Evolutionary conservation across 2,113 vertebrate species (phyloP).

Genomic region (Tenebrosternarchus preto): DNA sequence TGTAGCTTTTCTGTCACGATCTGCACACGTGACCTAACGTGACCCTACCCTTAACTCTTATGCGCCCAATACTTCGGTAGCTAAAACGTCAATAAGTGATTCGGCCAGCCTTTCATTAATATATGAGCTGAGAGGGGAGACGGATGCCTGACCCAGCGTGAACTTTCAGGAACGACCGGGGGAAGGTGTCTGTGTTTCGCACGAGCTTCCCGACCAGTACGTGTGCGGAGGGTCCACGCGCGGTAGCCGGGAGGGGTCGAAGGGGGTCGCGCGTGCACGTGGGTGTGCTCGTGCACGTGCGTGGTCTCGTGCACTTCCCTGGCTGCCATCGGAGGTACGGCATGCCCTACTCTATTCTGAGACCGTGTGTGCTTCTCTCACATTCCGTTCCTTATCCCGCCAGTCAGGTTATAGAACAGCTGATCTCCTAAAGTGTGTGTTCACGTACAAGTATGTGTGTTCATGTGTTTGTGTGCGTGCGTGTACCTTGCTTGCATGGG

Average conservation of each 20-base stretch:
- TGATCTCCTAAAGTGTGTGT: conserved; percentile 47
- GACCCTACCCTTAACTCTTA: no score
- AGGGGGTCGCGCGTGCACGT: conserved; percentile 23
- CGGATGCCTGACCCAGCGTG: no score
- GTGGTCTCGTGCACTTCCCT: neutral
- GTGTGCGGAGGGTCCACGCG: neutral
- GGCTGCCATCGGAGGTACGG: conserved; percentile 48
- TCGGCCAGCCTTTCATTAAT: no score
- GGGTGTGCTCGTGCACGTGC: conserved; percentile 12
- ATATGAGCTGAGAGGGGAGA: no score
- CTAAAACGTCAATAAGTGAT: no score
- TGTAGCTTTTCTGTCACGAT: no score
- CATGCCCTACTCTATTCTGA: conserved; percentile 68
- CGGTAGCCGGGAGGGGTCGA: conserved; percentile 34
- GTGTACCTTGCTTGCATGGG: conserved; percentile 46
- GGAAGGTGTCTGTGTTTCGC: no score
- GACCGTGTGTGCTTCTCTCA: conserved; percentile 54
- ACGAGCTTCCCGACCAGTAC: neutral
- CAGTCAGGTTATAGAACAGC: conserved; percentile 61
- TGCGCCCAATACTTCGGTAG: no score
- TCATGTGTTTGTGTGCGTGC: neutral
- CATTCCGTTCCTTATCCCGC: conserved; percentile 73
- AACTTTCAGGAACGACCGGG: no score
- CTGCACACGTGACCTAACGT: no score
- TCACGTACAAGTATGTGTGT: neutral